Evolutionary conservation across 1,140 invertebrate genomes (phyloP).

Genomic region (Triops cancriformis): DNA sequence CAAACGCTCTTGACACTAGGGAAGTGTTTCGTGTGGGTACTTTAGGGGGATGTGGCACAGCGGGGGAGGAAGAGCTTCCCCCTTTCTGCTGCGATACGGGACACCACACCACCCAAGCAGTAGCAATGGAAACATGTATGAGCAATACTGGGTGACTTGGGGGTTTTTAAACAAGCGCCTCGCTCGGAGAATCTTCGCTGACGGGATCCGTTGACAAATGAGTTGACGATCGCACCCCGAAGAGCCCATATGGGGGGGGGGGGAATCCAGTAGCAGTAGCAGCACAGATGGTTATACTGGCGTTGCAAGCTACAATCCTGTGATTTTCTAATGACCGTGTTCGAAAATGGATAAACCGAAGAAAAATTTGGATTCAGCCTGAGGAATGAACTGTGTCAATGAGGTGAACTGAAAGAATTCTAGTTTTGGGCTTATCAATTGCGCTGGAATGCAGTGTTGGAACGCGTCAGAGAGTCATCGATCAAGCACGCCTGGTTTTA

Average conservation of each 20-base stretch:
- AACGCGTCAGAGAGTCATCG: not conserved
- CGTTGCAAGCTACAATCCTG: not conserved
- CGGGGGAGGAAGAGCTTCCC: not conserved
- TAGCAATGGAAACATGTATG: not conserved
- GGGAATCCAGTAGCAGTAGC: not conserved
- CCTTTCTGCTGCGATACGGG: not conserved
- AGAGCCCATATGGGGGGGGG: not conserved
- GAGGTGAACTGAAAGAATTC: not conserved
- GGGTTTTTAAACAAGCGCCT: not conserved
- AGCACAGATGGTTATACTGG: not conserved
- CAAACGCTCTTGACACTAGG: not conserved
- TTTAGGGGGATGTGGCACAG: constrained; percentile 6
- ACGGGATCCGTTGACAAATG: not conserved
- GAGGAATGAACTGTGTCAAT: not conserved
- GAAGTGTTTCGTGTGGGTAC: not conserved
- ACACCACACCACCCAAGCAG: not conserved
- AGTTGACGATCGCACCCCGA: not conserved
- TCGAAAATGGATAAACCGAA: not conserved
- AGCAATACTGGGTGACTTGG: constrained; percentile 9
- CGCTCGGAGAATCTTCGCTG: not conserved
- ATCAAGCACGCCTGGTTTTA: not conserved
- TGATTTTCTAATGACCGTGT: too few species aligned
- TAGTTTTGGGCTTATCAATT: not conserved
- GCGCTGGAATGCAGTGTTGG: not conserved
- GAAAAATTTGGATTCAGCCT: not conserved